Evolutionary conservation across 2,888 invertebrate species (phyloP).

Genomic region (Marasmarcha lunaedactyla): DNA sequence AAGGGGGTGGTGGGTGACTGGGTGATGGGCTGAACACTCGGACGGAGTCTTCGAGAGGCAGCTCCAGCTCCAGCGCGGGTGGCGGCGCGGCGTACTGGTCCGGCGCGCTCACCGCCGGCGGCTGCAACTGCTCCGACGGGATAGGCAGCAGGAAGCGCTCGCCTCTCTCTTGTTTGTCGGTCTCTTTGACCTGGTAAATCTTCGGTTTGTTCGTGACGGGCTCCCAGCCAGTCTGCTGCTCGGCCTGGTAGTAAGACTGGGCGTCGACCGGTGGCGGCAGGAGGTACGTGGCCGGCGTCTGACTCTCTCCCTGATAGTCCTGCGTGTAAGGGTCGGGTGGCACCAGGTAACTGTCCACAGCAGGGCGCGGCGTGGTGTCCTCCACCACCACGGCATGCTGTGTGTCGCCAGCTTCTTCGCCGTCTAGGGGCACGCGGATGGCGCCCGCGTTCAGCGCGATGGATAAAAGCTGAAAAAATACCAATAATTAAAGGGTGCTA

Average conservation of each 20-base stretch:
- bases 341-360: slow-evolving; percentile 39
- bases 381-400: slow-evolving; percentile 14
- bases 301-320: slow-evolving; percentile 24
- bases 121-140: slow-evolving; percentile 41
- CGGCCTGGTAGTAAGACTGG: slow-evolving; percentile 20
- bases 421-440: slow-evolving; percentile 44
- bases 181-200: slow-evolving; percentile 7
- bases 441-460: slow-evolving; percentile 26
- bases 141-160: slow-evolving; percentile 20
- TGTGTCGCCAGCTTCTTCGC: slow-evolving; percentile 19
- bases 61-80: slow-evolving; percentile 48
- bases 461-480: slow-evolving; percentile 43
- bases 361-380: slow-evolving; percentile 21
- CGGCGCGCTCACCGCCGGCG: slow-evolving; percentile 40
- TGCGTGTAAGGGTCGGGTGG: slow-evolving; percentile 38
- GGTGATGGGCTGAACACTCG: slow-evolving; percentile 20
- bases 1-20: not conserved
- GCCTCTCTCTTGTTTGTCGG: not conserved
- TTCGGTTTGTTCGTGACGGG: slow-evolving; percentile 35
- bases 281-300: slow-evolving; percentile 44
- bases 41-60: slow-evolving; percentile 43
- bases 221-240: slow-evolving; percentile 50
- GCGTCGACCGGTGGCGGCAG: slow-evolving; percentile 36
- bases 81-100: slow-evolving; percentile 45
- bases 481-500: too few species aligned